A percentile compares a stretch with the other conserved stretches of the same genome.
These are phyloP conservation scores for Plagiodera versicolora DNA, from an alignment of 2,888 invertebrate species.

Conservation along the genomic window DNA sequence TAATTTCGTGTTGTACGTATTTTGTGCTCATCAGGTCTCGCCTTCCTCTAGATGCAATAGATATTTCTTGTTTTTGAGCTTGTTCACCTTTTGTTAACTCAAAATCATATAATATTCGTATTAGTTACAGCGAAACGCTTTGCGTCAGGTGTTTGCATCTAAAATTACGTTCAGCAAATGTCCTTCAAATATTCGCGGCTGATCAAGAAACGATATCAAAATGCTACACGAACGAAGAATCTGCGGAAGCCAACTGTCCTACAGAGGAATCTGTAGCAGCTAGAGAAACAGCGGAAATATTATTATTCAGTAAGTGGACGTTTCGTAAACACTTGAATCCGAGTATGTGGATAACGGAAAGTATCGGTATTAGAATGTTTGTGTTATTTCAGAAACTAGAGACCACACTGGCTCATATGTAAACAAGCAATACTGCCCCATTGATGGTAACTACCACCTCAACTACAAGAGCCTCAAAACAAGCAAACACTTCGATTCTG, in stretches of 20 bases:
- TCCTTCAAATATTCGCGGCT: conserved; percentile 63
- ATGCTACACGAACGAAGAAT: conserved; percentile 64
- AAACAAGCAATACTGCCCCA: conserved; percentile 64
- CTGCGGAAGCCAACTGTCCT: conserved; percentile 63
- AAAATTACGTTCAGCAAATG: conserved; percentile 61
- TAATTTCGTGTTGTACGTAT: no score
- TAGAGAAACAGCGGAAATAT: conserved; percentile 54
- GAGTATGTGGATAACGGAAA: not conserved
- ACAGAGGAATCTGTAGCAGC: conserved; percentile 49
- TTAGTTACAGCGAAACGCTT: conserved; percentile 59
- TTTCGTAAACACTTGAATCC: not conserved
- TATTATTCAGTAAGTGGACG: conserved; percentile 61
- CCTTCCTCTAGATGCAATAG: no score
- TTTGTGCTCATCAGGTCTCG: no score
- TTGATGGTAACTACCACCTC: conserved; percentile 64
- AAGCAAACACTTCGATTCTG: conserved; percentile 35
- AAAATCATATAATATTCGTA: not conserved
- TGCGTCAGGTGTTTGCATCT: conserved; percentile 66
- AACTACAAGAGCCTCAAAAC: conserved; percentile 59
- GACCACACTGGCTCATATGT: conserved; percentile 57
- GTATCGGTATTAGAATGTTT: no score
- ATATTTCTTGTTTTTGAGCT: no score
- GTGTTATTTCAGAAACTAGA: conserved; percentile 55
- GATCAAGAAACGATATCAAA: conserved; percentile 59
- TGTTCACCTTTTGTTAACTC: no score